These are phyloP conservation scores for Frankliniella fusca DNA, from an alignment of 2,888 invertebrate genomes.

Conservation along the genomic window DNA sequence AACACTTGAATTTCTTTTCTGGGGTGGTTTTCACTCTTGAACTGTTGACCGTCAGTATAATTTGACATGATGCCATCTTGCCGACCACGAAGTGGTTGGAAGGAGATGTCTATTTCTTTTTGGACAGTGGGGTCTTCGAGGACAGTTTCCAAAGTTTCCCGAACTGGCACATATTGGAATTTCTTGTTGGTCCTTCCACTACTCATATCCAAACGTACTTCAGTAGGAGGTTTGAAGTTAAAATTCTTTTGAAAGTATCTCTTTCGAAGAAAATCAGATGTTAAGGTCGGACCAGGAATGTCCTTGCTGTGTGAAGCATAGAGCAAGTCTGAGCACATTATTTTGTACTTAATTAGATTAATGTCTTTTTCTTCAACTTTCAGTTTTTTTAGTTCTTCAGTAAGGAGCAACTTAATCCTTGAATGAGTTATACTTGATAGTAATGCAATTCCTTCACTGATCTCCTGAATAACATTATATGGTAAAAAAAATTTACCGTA, in stretches of 20 bases:
- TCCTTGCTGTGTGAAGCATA: too few species aligned
- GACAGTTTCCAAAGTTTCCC: not conserved
- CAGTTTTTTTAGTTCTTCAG: not conserved
- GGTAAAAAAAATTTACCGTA: not conserved
- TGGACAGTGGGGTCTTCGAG: not conserved
- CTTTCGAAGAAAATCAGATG: not conserved
- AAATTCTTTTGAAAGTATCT: not conserved
- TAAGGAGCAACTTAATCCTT: not conserved
- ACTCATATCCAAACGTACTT: too few species aligned
- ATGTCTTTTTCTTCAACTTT: not conserved
- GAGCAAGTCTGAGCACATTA: not conserved
- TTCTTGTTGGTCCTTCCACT: not conserved
- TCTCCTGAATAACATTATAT: not conserved
- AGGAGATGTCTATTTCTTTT: not conserved
- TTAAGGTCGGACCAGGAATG: not conserved
- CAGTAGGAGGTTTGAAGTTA: not conserved
- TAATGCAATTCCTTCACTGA: not conserved
- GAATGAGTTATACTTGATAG: not conserved
- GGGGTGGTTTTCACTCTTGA: not conserved
- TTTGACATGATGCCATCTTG: too few species aligned
- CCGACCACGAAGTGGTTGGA: not conserved
- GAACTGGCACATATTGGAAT: not conserved
- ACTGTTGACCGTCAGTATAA: not conserved
- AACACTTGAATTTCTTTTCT: not conserved
- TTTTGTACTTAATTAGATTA: not conserved